Evolutionary conservation across 2,113 vertebrate genomes (phyloP).

Genomic region (Oreochromis spilurus): DNA sequence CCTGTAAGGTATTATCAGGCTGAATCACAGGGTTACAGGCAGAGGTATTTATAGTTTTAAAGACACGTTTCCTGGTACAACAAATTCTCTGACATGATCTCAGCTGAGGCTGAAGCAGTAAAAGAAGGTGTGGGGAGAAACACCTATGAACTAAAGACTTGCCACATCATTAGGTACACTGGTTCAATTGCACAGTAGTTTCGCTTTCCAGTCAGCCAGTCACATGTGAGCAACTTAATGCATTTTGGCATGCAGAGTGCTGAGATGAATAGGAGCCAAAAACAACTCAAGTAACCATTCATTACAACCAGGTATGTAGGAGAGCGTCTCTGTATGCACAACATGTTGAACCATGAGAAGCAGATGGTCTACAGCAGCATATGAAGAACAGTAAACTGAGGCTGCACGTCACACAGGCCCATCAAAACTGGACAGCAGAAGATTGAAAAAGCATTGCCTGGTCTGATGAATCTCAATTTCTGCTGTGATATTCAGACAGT

Average conservation of each 20-base stretch:
- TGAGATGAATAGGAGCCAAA: too few species aligned
- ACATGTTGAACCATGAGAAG: too few species aligned
- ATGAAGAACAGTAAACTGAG: too few species aligned
- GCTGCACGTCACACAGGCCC: neutral
- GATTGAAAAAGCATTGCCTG: neutral
- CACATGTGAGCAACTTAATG: neutral
- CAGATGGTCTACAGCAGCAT: too few species aligned
- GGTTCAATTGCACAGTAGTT: neutral
- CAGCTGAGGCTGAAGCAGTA: neutral
- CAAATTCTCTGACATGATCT: accelerated
- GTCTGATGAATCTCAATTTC: neutral
- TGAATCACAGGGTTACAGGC: neutral
- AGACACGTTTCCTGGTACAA: accelerated
- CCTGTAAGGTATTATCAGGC: neutral
- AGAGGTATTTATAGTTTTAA: neutral
- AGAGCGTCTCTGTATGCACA: too few species aligned
- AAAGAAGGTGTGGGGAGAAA: neutral
- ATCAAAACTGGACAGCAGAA: neutral
- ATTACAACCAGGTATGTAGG: too few species aligned
- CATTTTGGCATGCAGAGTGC: neutral
- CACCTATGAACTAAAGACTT: accelerated
- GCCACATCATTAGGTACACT: neutral
- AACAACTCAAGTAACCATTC: too few species aligned
- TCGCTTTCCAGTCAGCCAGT: neutral
- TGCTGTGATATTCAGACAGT: neutral